A percentile compares a stretch with the other conserved stretches of the same genome.
phyloP scores from a whole-genome alignment of 2,113 vertebrate species.

The Vulpes lagopus region DNA sequence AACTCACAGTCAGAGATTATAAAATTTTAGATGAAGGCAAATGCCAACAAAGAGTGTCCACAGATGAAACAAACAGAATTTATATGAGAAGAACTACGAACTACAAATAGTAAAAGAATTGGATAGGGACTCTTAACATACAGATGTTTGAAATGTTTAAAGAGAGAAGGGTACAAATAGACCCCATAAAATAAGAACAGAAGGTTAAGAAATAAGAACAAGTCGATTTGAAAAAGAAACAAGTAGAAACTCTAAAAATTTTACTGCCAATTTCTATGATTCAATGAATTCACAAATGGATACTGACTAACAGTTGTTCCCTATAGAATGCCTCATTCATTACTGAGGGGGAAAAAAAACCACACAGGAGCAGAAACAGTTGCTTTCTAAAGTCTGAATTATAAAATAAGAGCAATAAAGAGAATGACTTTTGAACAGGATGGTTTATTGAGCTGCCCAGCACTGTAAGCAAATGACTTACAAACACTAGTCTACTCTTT shows the following conservation, averaged over 20 bases:
- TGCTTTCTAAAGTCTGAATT: conserved; percentile 19
- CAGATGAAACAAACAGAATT: background rate
- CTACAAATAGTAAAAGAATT: background rate
- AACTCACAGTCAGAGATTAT: background rate
- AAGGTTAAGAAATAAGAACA: conserved; percentile 37
- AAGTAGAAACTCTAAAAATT: background rate
- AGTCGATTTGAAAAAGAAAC: background rate
- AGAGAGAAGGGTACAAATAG: background rate
- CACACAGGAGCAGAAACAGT: background rate
- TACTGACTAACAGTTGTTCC: background rate
- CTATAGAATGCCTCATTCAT: background rate
- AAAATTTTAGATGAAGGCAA: background rate
- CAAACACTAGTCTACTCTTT: conserved; percentile 12
- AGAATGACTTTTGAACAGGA: conserved; percentile 13
- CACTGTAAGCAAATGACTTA: conserved; percentile 4
- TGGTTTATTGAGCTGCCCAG: background rate
- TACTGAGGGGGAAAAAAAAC: background rate
- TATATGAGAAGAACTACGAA: background rate
- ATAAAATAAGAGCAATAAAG: conserved; percentile 13
- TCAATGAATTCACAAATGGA: background rate
- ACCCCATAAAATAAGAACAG: background rate
- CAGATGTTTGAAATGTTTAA: background rate
- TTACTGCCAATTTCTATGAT: background rate
- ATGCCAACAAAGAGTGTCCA: background rate
- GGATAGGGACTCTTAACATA: background rate